Percentiles rank a stretch among this genome's conserved stretches.
phyloP scores from a whole-genome alignment of 1,140 invertebrate genomes.

The Apis dorsata region DNA sequence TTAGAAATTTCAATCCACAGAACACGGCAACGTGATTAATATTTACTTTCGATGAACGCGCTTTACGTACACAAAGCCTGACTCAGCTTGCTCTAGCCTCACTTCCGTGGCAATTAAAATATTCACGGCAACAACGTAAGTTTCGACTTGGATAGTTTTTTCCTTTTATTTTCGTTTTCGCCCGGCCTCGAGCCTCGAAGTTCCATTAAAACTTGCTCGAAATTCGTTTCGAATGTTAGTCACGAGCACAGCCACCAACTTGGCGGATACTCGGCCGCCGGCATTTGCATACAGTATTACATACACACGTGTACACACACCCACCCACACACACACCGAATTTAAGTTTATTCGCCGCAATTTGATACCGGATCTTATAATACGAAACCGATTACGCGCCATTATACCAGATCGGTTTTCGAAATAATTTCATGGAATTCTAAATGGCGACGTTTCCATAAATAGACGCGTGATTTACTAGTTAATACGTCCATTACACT shows the following conservation, averaged over 20 bases:
- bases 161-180: constrained; percentile 12
- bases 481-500: neutral
- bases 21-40: no score
- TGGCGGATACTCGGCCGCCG: constrained; percentile 5
- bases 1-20: no score
- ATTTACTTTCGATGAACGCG: no score
- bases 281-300: constrained; percentile 39
- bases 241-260: constrained; percentile 24
- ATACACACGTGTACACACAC: no score
- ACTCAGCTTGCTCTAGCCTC: neutral
- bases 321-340: neutral
- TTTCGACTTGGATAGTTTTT: neutral
- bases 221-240: constrained; percentile 46
- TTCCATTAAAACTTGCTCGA: constrained; percentile 43
- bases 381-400: neutral
- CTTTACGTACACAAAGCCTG: no score
- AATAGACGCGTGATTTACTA: neutral
- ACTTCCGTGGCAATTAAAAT: constrained; percentile 26
- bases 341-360: constrained; percentile 24
- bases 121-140: constrained; percentile 25
- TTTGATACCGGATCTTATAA: constrained; percentile 11
- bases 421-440: neutral
- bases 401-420: neutral
- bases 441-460: neutral
- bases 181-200: constrained; percentile 10